Conservation (phyloP, 2,113 vertebrate genomes). For the Raja brachyura region DNA sequence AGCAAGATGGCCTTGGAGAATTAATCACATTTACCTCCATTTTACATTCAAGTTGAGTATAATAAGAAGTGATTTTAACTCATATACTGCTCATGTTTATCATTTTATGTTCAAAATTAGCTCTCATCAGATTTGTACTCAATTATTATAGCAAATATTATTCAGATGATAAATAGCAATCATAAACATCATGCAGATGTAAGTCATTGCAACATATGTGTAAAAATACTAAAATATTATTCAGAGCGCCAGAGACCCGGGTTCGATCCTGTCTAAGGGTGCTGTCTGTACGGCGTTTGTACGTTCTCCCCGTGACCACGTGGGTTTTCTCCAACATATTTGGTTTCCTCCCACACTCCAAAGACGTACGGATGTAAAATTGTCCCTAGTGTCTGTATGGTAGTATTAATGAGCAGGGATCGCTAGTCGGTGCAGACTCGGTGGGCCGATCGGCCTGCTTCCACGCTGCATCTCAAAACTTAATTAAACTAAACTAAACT, state of each 20-base stretch:
- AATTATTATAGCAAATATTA: neutral
- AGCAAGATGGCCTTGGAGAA: neutral
- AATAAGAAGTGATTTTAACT: neutral
- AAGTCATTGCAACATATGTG: neutral
- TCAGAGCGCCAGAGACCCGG: too few species aligned
- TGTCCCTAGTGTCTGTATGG: too few species aligned
- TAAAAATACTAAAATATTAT: neutral
- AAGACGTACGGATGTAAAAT: too few species aligned
- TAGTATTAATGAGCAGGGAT: too few species aligned
- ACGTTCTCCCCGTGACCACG: too few species aligned
- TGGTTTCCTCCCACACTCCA: too few species aligned
- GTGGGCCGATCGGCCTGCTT: too few species aligned
- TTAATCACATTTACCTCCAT: neutral
- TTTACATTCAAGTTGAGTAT: neutral
- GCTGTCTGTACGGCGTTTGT: too few species aligned
- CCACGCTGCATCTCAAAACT: too few species aligned
- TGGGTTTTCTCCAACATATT: too few species aligned
- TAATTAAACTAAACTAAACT: neutral
- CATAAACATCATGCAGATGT: neutral
- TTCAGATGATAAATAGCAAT: neutral
- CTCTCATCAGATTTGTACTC: neutral
- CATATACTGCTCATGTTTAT: neutral
- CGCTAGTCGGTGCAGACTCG: too few species aligned
- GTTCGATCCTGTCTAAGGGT: too few species aligned
- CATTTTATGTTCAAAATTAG: slow-evolving; percentile 17